Conservation (phyloP, 2,113 vertebrate genomes). For the Pseudorasbora parva region DNA sequence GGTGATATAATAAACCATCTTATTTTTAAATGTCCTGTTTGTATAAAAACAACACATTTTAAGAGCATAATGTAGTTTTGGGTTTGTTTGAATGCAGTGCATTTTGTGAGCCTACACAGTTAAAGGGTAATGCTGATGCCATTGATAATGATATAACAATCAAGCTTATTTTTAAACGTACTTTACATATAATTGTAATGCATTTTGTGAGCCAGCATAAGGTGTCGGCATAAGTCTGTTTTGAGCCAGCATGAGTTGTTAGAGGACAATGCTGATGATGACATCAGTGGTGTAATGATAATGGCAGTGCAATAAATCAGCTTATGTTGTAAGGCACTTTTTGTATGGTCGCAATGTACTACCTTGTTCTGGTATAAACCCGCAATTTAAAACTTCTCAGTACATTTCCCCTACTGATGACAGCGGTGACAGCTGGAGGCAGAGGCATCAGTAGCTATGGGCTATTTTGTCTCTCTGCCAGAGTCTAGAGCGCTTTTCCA, state of each 20-base stretch:
- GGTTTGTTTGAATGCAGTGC: background rate
- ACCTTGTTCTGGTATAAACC: conserved; percentile 25
- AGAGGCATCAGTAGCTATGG: conserved; percentile 29
- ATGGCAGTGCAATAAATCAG: background rate
- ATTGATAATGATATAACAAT: background rate
- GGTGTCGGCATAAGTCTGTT: background rate
- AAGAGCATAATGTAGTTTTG: background rate
- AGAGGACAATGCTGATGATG: conserved; percentile 10
- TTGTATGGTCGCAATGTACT: conserved; percentile 11
- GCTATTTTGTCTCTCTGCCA: conserved; percentile 39
- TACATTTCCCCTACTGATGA: conserved; percentile 17
- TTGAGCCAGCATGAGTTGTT: background rate
- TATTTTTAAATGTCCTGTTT: background rate
- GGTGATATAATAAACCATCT: background rate
- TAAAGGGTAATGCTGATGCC: background rate
- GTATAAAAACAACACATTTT: background rate
- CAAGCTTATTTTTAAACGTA: conserved; percentile 1
- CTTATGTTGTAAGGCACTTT: background rate
- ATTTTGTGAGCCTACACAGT: background rate
- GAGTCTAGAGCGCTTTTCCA: background rate
- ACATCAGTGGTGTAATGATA: background rate
- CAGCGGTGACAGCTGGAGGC: conserved; percentile 31
- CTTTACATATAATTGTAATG: background rate
- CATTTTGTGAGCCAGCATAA: background rate
- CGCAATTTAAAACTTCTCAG: conserved; percentile 12